Conservation (phyloP, 2,888 invertebrate species). For the Drosophila flavopinicola region DNA sequence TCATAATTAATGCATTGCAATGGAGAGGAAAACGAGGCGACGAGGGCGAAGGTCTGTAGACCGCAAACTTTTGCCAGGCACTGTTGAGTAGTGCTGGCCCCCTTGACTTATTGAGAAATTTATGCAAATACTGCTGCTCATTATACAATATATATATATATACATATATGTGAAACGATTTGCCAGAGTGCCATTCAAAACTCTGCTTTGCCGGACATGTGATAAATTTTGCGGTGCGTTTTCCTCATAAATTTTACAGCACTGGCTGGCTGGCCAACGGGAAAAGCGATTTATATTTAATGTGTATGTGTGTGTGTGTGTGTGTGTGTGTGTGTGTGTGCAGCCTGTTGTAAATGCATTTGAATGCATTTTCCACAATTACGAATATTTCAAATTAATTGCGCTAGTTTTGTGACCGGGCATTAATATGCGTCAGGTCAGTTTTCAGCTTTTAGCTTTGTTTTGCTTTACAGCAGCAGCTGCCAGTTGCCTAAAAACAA, state of each 20-base stretch:
- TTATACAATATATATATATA: conserved; percentile 36
- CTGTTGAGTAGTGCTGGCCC: conserved; percentile 25
- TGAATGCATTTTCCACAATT: conserved; percentile 42
- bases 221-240: conserved; percentile 74
- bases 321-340: conserved; percentile 3
- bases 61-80: conserved; percentile 39
- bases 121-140: conserved; percentile 64
- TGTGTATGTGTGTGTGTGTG: conserved; percentile 14
- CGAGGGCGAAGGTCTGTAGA: conserved; percentile 1
- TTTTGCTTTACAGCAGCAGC: conserved; percentile 14
- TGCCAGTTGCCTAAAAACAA: not conserved
- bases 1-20: conserved; percentile 72
- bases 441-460: not conserved
- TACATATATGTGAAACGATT: conserved; percentile 26
- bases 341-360: conserved; percentile 25
- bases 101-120: conserved; percentile 52
- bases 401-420: conserved; percentile 51
- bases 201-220: conserved; percentile 52
- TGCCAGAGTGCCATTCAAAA: conserved; percentile 47
- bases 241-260: conserved; percentile 63
- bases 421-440: conserved; percentile 52
- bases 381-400: conserved; percentile 58
- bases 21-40: not conserved
- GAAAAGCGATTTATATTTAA: conserved; percentile 59
- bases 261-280: conserved; percentile 45